These are phyloP conservation scores for Neoaliturus tenellus DNA, from an alignment of 2,888 invertebrate genomes.

Conservation along the genomic window DNA sequence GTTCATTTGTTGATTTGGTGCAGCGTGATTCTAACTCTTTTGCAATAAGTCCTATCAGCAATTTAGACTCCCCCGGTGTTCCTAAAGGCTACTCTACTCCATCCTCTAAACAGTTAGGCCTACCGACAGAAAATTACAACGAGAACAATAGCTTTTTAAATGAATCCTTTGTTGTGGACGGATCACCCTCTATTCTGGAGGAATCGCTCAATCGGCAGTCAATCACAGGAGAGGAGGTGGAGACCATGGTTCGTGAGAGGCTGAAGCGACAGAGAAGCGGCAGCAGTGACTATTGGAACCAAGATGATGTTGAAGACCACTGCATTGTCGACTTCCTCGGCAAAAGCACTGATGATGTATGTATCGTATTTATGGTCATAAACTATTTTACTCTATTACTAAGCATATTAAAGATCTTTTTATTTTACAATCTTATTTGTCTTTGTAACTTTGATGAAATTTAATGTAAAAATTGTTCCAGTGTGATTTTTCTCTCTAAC, in stretches of 20 bases:
- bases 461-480: too few species aligned
- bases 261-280: conserved; percentile 50
- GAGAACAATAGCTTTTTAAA: not conserved
- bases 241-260: conserved; percentile 44
- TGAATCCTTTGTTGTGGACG: not conserved
- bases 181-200: not conserved
- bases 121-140: not conserved
- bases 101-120: not conserved
- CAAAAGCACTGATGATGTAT: conserved; percentile 75
- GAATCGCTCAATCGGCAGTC: not conserved
- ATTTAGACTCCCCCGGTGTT: not conserved
- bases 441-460: too few species aligned
- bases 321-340: conserved; percentile 76
- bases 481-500: too few species aligned
- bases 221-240: conserved; percentile 26
- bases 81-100: not conserved
- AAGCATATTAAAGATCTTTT: too few species aligned
- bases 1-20: not conserved
- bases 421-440: too few species aligned
- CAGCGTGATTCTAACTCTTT: not conserved
- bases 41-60: not conserved
- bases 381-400: too few species aligned
- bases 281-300: conserved; percentile 54
- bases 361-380: too few species aligned
- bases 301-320: conserved; percentile 73